Evolutionary conservation across 2,888 invertebrate species (phyloP).

Genomic region (Drosophila quinaria): DNA sequence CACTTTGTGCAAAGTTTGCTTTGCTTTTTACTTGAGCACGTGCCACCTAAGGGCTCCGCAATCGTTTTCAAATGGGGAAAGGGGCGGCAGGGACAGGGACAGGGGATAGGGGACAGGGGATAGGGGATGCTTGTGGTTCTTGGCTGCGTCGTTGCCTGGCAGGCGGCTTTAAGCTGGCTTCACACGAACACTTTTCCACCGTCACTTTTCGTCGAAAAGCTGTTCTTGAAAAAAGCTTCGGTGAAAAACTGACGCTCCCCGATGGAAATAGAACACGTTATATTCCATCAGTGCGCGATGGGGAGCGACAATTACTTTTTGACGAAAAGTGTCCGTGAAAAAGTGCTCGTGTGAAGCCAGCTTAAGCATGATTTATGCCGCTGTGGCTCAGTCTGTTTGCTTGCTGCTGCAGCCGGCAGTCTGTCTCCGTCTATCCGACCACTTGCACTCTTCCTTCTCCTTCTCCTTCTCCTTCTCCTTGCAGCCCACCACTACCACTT

Average conservation of each 20-base stretch:
- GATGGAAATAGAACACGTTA: no score
- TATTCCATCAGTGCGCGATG: no score
- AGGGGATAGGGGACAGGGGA: neutral
- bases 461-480: constrained; percentile 3
- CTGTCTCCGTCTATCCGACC: neutral
- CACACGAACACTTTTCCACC: no score
- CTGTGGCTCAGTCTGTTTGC: constrained; percentile 64
- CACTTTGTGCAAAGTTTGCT: constrained; percentile 69
- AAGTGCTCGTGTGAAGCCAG: no score
- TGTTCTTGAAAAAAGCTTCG: no score
- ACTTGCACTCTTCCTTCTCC: neutral
- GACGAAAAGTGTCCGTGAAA: no score
- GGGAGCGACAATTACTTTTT: no score
- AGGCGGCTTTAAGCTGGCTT: constrained; percentile 51
- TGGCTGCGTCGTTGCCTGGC: constrained; percentile 15
- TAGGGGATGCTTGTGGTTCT: constrained; percentile 4
- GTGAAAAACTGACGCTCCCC: no score
- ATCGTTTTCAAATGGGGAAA: neutral
- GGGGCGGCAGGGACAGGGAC: neutral
- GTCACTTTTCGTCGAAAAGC: no score
- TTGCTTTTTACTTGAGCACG: constrained; percentile 59
- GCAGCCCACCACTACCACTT: neutral
- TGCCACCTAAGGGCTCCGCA: constrained; percentile 33
- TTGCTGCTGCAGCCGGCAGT: constrained; percentile 44
- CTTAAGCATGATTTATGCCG: constrained; percentile 72